A percentile compares a stretch with the other conserved stretches of the same genome.
These are phyloP conservation scores for Daktulosphaira vitifoliae DNA, from an alignment of 1,140 invertebrate genomes.

Conservation along the genomic window DNA sequence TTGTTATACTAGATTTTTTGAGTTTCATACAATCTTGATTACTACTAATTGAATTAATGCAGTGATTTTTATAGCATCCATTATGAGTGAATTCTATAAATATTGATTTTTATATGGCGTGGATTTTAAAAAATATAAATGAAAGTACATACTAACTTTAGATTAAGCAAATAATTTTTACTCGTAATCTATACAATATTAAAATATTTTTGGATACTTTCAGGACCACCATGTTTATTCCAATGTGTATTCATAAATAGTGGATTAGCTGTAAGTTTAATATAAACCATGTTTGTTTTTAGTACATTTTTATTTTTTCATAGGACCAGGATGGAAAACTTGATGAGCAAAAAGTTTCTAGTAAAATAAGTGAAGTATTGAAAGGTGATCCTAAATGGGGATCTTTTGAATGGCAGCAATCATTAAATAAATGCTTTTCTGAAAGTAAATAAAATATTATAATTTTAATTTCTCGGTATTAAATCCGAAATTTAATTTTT, in stretches of 20 bases:
- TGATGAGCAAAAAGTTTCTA: neutral
- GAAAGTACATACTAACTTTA: no score
- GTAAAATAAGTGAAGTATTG: slow-evolving; percentile 15
- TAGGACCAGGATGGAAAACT: slow-evolving; percentile 17
- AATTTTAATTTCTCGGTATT: neutral
- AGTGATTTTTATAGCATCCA: no score
- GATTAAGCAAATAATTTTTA: no score
- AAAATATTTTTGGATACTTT: no score
- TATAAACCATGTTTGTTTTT: neutral
- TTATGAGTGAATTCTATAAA: no score
- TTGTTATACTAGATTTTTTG: no score
- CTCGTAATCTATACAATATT: no score
- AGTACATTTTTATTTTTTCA: neutral
- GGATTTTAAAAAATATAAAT: no score
- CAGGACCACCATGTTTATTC: slow-evolving; percentile 18
- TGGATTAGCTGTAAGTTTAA: slow-evolving; percentile 22
- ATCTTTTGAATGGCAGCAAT: neutral
- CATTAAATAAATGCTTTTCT: slow-evolving; percentile 22
- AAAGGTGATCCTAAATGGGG: slow-evolving; percentile 21
- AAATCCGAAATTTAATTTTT: neutral
- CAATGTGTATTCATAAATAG: slow-evolving; percentile 15
- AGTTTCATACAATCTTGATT: no score
- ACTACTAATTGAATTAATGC: no score
- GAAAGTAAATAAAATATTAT: neutral
- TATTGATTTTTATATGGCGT: no score